phyloP scores from a whole-genome alignment of 1,140 invertebrate genomes.

The Danaus plexippus region DNA sequence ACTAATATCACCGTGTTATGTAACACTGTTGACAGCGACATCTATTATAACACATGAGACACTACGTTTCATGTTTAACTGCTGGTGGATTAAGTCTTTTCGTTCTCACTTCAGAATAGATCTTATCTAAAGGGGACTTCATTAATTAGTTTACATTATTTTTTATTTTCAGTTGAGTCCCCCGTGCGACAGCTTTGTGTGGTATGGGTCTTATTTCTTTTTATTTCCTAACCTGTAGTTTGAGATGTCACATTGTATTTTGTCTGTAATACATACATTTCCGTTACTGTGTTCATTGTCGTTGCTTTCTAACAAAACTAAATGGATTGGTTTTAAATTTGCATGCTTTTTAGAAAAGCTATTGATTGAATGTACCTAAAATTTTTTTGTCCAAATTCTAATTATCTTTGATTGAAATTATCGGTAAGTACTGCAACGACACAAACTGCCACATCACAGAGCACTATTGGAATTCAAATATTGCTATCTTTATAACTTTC shows the following conservation, averaged over 20 bases:
- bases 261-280: conserved; percentile 7
- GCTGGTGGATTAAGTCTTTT: not conserved
- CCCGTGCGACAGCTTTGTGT: conserved; percentile 24
- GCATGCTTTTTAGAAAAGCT: no score
- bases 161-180: conserved; percentile 25
- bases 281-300: no score
- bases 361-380: no score
- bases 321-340: no score
- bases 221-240: conserved; percentile 9
- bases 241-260: conserved; percentile 12
- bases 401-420: no score
- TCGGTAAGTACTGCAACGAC: no score
- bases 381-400: no score
- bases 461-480: not conserved
- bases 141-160: conserved; percentile 12
- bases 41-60: not conserved
- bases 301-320: no score
- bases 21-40: conserved; percentile 4
- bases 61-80: not conserved
- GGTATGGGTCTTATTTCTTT: conserved; percentile 24
- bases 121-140: conserved; percentile 11
- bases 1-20: not conserved
- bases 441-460: no score
- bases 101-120: not conserved
- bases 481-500: no score